phyloP scores from a whole-genome alignment of 1,140 invertebrate species.

The Mycetomoellerius zeteki region DNA sequence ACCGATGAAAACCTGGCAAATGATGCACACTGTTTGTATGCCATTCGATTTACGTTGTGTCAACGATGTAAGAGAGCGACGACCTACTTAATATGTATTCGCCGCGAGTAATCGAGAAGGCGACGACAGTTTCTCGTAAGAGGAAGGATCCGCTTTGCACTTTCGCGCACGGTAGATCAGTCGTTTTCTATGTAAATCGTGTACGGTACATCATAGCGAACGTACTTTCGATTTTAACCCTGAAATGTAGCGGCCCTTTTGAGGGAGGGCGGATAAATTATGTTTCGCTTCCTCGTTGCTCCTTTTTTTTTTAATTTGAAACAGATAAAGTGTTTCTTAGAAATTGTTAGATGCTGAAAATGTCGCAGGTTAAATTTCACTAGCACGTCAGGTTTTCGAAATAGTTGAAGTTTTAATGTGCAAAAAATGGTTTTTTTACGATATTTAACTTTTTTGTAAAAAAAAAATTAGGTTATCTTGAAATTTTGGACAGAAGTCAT shows the following conservation, averaged over 20 bases:
- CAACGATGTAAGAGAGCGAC: slow-evolving; percentile 29
- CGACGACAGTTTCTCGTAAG: slow-evolving; percentile 22
- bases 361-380: too few relatives aligned
- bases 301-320: too few relatives aligned
- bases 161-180: slow-evolving; percentile 20
- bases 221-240: slow-evolving; percentile 56
- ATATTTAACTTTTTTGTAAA: too few relatives aligned
- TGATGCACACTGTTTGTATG: slow-evolving; percentile 9
- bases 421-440: too few relatives aligned
- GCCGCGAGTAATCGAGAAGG: slow-evolving; percentile 21
- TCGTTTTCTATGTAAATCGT: slow-evolving; percentile 54
- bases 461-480: too few relatives aligned
- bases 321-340: too few relatives aligned
- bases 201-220: slow-evolving; percentile 4
- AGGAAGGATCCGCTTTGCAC: slow-evolving; percentile 34
- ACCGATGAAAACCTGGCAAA: slow-evolving; percentile 29
- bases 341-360: too few relatives aligned
- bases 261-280: slow-evolving; percentile 34
- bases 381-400: too few relatives aligned
- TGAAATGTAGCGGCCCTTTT: background rate
- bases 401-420: too few relatives aligned
- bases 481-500: too few relatives aligned
- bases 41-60: slow-evolving; percentile 20
- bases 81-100: slow-evolving; percentile 53
- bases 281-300: background rate